Base-by-base conservation (phyloP, 2,888 invertebrate species). In the Alentia gelatinosa region DNA sequence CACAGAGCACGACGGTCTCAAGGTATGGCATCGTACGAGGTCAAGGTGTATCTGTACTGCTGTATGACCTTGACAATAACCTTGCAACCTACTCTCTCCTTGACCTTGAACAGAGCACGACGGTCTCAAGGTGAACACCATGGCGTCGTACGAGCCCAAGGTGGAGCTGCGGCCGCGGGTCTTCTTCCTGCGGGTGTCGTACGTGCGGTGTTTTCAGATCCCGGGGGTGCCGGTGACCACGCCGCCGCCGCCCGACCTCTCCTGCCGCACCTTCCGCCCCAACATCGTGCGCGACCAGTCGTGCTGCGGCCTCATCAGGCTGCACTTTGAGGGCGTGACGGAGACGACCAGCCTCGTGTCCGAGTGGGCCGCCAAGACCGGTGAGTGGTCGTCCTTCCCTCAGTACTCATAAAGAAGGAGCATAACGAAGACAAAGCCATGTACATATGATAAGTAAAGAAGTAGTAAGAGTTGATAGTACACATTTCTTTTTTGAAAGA, bases 291-390 rank as follows among this genome's bases (percentile, higher is more conserved):
- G 86, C 9, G 86, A 86, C 47, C 30, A 23, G n/a, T 86, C 86
- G 15, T 86, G 86, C 86, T 86, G 86, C 30, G 86, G 86, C n/a
- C 42, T 86, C 47, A 86, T 86, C 86, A 12, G 86, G 19, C 47
- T 86, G 4, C 86, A 86, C 26, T 86, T 86, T 86, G 86, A 86
- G 86, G 86, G 86, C 15, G 86, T 86, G 33, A 86, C 86, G n/a
- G 86, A 86, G 26, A 86, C 86, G 15, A 86, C 86, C 30, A 50
- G 47, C 12, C 86, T 86, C 30, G 47, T 86, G 5, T 86, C 86
- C 5, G 86, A 86, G 26, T 86, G 86, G 86, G 35, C 35, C n/a
- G 86, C 86, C 15, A 86, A 86, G 30, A 33, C 86, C n/a, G 86
- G 86, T 86, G n/a, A 47, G 79, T 5, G n/a, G n/a, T n/a, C n/a